Conservation (phyloP, 2,888 invertebrate species). For the Hetaerina titia region DNA sequence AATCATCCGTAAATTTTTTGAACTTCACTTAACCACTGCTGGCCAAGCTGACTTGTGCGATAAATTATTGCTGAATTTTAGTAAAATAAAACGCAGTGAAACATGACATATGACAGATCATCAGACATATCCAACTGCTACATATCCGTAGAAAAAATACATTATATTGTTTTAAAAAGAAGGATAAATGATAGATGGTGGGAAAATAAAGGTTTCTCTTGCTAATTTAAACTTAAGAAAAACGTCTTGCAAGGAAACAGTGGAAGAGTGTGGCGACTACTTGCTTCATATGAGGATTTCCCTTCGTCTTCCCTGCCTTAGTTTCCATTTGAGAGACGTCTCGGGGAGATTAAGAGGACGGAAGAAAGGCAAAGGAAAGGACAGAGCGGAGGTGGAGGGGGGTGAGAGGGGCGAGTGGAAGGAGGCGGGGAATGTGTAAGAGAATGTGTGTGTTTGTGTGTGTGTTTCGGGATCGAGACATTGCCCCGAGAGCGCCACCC, state of each 20-base stretch:
- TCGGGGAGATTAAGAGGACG: neutral
- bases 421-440: neutral
- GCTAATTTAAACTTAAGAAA: neutral
- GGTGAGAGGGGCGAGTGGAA: neutral
- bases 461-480: slow-evolving; percentile 38
- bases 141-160: no score
- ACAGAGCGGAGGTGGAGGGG: neutral
- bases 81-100: no score
- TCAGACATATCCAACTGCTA: no score
- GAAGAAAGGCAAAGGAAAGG: neutral
- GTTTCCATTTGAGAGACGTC: neutral
- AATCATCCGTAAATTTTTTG: no score
- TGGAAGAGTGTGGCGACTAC: neutral
- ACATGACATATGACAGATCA: no score
- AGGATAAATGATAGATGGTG: neutral
- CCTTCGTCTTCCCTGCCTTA: neutral
- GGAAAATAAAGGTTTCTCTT: neutral
- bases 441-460: neutral
- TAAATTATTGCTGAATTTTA: no score
- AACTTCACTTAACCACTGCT: no score
- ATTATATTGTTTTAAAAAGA: neutral
- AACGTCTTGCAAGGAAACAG: neutral
- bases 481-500: slow-evolving; percentile 36
- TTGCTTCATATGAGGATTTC: slow-evolving; percentile 10
- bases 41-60: no score